Evolutionary conservation across 1,140 invertebrate species (phyloP), one percentile per base, ranked within the genome.

Genomic region (Caenorhabditis briggsae): DNA sequence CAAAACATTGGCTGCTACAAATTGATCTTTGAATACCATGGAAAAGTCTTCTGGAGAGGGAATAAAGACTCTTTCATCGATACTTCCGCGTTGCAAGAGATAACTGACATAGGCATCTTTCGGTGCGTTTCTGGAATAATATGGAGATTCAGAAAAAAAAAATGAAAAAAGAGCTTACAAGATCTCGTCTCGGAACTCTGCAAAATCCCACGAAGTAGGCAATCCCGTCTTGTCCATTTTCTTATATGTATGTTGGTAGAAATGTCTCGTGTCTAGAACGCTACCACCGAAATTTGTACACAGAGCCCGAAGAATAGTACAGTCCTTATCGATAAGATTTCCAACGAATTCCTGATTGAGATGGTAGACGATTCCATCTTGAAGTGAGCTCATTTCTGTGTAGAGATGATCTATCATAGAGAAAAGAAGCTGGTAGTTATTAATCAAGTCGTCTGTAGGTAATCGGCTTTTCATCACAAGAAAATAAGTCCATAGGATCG

Each of bases 201-300:
- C 3, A 43, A 78, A 78, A 14, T 78, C 18, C 70, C 70, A 78
- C 1, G 70, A 23, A 2, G 46, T 23, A 12, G 70, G 70, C 5
- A 78, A 23, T 53, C 70, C 70, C 43, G 70, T 78, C 46, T 78
- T 78, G 5, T 78, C 46, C 70, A 78, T 78, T 50, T 78, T 78
- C 70, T 78, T 48, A 23, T 50, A 78, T 23, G 46, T 78, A n/a
- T 78, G 70, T 11, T 78, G 20, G 3, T 20, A n/a, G 33, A 78
- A 78, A 23, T 78, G 70, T 11, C 70, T 33, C 0, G 70, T 41
- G 53, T 78, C 70, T 3, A 78, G 70, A 48, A 78, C n/a, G 53
- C 70, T 20, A 20, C 70, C 70, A 23, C 70, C 70, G n/a, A 78
- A 78, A 6, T 78, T 12, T 20, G 18, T 23, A n/a, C 70, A 78